Evolutionary conservation across 2,797 vertebrate genomes (phyloP).

Genomic region (Garrulus glandarius): DNA sequence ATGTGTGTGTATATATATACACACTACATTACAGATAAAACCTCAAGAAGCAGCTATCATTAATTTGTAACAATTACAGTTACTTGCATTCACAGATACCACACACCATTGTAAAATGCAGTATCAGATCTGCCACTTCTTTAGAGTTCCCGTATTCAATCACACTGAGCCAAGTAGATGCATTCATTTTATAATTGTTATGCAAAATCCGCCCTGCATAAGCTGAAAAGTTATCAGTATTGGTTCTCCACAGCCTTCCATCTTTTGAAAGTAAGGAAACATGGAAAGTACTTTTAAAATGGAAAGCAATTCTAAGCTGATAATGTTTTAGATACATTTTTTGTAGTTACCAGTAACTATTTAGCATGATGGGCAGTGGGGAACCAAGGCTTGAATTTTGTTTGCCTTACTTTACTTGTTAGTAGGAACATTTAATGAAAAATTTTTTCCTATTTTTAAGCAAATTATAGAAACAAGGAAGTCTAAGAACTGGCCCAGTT

Average conservation of each 20-base stretch:
- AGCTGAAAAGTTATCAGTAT: neutral
- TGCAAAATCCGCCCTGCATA: neutral
- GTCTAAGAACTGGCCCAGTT: neutral
- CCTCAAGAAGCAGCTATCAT: constrained; percentile 37
- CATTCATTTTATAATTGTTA: neutral
- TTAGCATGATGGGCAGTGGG: neutral
- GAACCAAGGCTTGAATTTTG: neutral
- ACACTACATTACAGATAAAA: constrained; percentile 42
- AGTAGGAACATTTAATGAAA: neutral
- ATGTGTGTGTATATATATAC: neutral
- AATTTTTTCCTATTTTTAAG: neutral
- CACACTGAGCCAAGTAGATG: neutral
- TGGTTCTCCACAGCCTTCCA: neutral
- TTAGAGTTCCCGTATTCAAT: neutral
- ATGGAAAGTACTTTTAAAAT: neutral
- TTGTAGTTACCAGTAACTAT: neutral
- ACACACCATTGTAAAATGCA: neutral
- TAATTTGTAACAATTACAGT: constrained; percentile 47
- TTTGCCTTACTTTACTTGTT: neutral
- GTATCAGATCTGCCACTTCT: neutral
- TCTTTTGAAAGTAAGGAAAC: neutral
- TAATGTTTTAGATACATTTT: neutral
- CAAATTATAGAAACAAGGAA: neutral
- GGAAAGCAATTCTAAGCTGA: neutral
- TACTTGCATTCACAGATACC: constrained; percentile 56